phyloP scores from a whole-genome alignment of 2,888 invertebrate genomes.

The Plagodis pulveraria region DNA sequence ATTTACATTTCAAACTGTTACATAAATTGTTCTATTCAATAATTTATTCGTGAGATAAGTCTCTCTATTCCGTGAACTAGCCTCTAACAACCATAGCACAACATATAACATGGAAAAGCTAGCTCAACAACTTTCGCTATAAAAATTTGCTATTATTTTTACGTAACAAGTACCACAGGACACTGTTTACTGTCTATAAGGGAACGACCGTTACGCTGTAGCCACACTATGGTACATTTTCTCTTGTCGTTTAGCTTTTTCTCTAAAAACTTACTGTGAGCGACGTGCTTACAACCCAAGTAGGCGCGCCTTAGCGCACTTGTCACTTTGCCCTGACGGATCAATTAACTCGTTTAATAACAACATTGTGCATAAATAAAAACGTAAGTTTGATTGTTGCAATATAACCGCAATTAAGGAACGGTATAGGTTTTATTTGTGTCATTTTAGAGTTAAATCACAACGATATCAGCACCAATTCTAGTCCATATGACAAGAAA shows the following conservation, averaged over 20 bases:
- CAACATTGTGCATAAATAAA: slow-evolving; percentile 1
- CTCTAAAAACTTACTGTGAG: slow-evolving; percentile 84
- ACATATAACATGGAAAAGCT: slow-evolving; percentile 17
- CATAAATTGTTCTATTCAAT: slow-evolving; percentile 1
- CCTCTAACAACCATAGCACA: slow-evolving; percentile 12
- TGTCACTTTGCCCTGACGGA: slow-evolving; percentile 82
- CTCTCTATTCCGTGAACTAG: not conserved
- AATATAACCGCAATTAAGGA: too few relatives aligned
- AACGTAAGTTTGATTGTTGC: not conserved
- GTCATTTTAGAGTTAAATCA: not conserved
- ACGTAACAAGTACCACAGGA: slow-evolving; percentile 7
- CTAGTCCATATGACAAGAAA: too few relatives aligned
- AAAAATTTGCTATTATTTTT: slow-evolving; percentile 4
- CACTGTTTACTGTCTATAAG: slow-evolving; percentile 45
- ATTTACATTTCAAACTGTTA: slow-evolving; percentile 7
- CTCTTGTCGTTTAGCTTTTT: slow-evolving; percentile 22
- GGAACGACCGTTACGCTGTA: slow-evolving; percentile 37
- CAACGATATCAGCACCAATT: not conserved
- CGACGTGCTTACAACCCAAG: slow-evolving; percentile 84
- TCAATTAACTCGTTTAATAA: slow-evolving; percentile 41
- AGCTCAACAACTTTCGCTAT: slow-evolving; percentile 19
- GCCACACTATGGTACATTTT: slow-evolving; percentile 43
- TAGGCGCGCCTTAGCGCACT: slow-evolving; percentile 81
- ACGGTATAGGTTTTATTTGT: too few relatives aligned
- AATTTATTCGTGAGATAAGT: slow-evolving; percentile 3